Conservation (phyloP, 2,888 invertebrate species). For the Temnothorax ravouxi region DNA sequence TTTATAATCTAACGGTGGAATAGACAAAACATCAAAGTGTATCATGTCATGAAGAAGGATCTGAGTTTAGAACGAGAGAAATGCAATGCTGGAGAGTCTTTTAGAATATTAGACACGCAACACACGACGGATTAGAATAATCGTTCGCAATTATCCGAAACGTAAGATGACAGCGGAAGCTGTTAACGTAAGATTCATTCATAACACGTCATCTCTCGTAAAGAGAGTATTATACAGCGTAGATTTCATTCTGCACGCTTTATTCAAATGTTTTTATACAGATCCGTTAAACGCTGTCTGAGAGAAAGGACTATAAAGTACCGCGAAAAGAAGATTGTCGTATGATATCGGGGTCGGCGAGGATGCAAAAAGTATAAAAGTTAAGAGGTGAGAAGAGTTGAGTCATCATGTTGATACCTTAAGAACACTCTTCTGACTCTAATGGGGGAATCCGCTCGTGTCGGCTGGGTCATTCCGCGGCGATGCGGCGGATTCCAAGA, state of each 20-base stretch:
- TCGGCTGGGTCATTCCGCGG: constrained; percentile 69
- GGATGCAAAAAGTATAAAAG: constrained; percentile 37
- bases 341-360: constrained; percentile 2
- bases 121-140: constrained; percentile 1
- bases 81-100: neutral
- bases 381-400: constrained; percentile 27
- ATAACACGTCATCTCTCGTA: neutral
- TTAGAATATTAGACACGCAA: neutral
- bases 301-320: constrained; percentile 24
- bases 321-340: constrained; percentile 22
- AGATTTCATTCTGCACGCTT: neutral
- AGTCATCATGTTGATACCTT: constrained; percentile 66
- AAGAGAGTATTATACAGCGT: neutral
- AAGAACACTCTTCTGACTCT: constrained; percentile 60
- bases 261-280: constrained; percentile 30
- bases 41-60: neutral
- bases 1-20: constrained; percentile 5
- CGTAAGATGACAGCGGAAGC: constrained; percentile 6
- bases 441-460: constrained; percentile 71
- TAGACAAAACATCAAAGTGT: neutral
- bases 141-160: neutral
- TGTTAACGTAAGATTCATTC: neutral
- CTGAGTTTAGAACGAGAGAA: neutral
- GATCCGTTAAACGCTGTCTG: neutral
- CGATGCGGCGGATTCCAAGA: constrained; percentile 73